Evolutionary conservation across 2,113 vertebrate genomes (phyloP).

Genomic region (Macaca nemestrina): DNA sequence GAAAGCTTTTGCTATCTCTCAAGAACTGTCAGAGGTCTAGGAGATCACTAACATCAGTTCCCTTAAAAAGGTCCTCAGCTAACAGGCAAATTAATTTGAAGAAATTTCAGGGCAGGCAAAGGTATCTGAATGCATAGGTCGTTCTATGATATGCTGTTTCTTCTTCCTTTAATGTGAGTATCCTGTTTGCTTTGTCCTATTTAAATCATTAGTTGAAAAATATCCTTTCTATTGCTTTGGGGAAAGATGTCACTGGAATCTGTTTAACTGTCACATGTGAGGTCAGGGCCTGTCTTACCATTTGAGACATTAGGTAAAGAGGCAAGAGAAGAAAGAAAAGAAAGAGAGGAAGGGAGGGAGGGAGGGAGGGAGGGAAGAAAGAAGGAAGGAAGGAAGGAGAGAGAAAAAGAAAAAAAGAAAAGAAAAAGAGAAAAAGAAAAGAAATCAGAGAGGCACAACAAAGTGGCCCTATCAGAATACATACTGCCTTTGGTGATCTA

Average conservation of each 20-base stretch:
- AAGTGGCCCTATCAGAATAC: background rate
- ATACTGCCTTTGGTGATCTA: background rate
- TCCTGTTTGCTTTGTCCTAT: slow-evolving; percentile 57
- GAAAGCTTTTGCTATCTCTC: background rate
- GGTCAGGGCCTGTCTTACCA: slow-evolving; percentile 18
- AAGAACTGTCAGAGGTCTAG: background rate
- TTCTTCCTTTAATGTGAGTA: background rate
- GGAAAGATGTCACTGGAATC: slow-evolving; percentile 56
- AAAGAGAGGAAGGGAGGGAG: too few species aligned
- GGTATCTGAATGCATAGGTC: background rate
- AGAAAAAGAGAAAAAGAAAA: background rate
- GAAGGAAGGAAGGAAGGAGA: too few species aligned
- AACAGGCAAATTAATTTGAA: background rate
- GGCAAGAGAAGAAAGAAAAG: background rate
- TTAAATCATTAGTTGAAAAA: slow-evolving; percentile 71
- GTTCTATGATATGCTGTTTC: background rate
- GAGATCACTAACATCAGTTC: background rate
- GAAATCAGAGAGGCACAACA: background rate
- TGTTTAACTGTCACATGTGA: slow-evolving; percentile 63
- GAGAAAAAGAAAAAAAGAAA: too few species aligned
- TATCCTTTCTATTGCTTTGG: slow-evolving; percentile 25
- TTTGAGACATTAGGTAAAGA: background rate
- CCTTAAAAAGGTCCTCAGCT: background rate
- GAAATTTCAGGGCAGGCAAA: background rate
- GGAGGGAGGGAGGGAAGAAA: too few species aligned